These are phyloP conservation scores for Rugalucina vietnamica DNA, from an alignment of 2,888 invertebrate genomes.

Conservation along the genomic window DNA sequence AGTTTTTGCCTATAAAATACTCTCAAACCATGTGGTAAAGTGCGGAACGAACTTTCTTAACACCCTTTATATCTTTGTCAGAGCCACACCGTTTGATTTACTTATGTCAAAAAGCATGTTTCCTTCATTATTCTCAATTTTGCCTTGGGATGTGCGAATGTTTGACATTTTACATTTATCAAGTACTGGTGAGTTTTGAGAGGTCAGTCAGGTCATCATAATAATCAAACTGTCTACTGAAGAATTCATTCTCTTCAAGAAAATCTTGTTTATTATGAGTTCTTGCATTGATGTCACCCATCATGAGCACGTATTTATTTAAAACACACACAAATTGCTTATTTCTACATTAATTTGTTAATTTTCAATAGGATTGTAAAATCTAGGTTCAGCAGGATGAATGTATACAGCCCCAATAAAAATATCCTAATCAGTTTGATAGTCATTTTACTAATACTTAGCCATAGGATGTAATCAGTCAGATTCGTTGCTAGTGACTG, in stretches of 20 bases:
- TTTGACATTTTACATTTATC: not conserved
- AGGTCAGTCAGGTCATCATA: not conserved
- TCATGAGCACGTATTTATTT: not conserved
- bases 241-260: not conserved
- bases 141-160: not conserved
- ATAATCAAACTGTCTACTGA: not conserved
- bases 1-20: too few relatives aligned
- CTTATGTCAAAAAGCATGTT: not conserved
- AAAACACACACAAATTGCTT: slow-evolving; percentile 4
- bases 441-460: not conserved
- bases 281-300: not conserved
- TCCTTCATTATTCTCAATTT: slow-evolving; percentile 1
- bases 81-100: too few relatives aligned
- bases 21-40: too few relatives aligned
- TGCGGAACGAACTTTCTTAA: too few relatives aligned
- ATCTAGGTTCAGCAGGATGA: not conserved
- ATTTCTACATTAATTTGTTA: not conserved
- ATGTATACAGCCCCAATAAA: not conserved
- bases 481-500: not conserved
- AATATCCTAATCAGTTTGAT: not conserved
- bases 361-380: not conserved
- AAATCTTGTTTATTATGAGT: slow-evolving; percentile 11
- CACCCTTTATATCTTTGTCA: too few relatives aligned
- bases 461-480: slow-evolving; percentile 1
- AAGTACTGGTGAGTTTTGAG: not conserved